Conservation (phyloP, 2,888 invertebrate genomes). For the Rhamnusium bicolor region DNA sequence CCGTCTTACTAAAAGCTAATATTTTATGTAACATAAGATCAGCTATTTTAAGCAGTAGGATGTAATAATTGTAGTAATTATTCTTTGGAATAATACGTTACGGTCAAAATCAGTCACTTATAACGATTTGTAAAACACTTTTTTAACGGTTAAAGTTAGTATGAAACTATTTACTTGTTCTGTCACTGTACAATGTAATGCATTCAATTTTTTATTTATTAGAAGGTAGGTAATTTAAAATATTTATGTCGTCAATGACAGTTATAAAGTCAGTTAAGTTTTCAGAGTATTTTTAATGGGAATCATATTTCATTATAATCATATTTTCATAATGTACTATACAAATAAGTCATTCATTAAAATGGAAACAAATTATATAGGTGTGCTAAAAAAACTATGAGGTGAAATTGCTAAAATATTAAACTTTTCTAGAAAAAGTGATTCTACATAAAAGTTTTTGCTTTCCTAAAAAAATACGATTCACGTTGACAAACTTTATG, state of each 20-base stretch:
- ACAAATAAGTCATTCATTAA: neutral
- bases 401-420: too few relatives aligned
- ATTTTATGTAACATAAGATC: neutral
- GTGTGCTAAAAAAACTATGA: neutral
- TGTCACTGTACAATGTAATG: neutral
- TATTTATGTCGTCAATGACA: neutral
- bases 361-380: neutral
- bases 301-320: neutral
- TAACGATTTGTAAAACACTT: too few relatives aligned
- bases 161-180: neutral
- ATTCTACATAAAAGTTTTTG: too few relatives aligned
- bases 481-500: too few relatives aligned
- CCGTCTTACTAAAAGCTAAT: conserved; percentile 38
- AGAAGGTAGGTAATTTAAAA: neutral
- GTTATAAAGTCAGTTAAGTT: neutral
- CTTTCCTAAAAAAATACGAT: too few relatives aligned
- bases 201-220: neutral
- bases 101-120: too few relatives aligned
- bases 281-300: neutral
- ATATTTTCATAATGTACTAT: neutral
- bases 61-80: too few relatives aligned
- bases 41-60: too few relatives aligned
- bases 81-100: too few relatives aligned
- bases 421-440: too few relatives aligned
- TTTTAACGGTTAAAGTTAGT: neutral